Conservation (phyloP, 2,797 vertebrate genomes). For the Megalops cyprinoides region DNA sequence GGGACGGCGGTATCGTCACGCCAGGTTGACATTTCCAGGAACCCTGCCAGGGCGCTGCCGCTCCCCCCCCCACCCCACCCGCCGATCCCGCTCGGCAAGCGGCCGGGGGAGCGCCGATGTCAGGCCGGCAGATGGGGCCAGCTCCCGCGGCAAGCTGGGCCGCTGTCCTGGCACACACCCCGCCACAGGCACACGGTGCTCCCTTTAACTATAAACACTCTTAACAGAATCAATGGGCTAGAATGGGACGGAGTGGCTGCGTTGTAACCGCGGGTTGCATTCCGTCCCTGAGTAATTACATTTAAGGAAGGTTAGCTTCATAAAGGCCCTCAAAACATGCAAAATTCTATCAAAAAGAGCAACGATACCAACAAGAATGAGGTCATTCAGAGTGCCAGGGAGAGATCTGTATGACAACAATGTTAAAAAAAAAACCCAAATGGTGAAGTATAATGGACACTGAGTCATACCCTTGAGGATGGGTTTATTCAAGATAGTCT, state of each 20-base stretch:
- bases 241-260: background rate
- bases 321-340: background rate
- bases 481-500: too few relatives aligned
- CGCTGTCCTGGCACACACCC: background rate
- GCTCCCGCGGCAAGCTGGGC: background rate
- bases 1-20: background rate
- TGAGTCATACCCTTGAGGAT: too few relatives aligned
- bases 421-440: background rate
- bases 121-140: constrained; percentile 26
- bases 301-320: background rate
- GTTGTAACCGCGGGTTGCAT: background rate
- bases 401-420: too few relatives aligned
- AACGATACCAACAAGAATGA: background rate
- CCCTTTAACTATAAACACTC: background rate
- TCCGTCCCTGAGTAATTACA: constrained; percentile 7
- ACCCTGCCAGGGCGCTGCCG: background rate
- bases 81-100: background rate
- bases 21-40: constrained; percentile 15
- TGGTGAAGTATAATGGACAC: background rate
- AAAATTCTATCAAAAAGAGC: background rate
- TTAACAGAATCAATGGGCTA: background rate
- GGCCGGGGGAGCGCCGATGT: background rate
- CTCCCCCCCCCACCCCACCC: background rate
- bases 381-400: background rate
- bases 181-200: background rate